Evolutionary conservation across 2,113 vertebrate species (phyloP).

Genomic region (Ailuropoda melanoleuca): DNA sequence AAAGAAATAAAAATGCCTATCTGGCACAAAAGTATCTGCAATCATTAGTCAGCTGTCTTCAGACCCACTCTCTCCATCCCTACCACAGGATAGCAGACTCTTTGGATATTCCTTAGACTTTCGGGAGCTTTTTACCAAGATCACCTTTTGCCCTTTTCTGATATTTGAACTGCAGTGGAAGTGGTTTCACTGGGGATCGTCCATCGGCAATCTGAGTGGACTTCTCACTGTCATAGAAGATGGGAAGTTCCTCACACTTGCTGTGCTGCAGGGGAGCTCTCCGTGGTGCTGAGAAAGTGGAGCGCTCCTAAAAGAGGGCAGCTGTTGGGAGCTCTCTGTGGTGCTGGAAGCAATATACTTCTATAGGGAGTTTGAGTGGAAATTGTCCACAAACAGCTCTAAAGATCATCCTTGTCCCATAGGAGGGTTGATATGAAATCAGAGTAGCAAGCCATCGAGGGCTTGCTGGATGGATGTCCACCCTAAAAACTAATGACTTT

Average conservation of each 20-base stretch:
- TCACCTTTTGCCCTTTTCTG: not conserved
- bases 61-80: constrained; percentile 12
- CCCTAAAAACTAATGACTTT: not conserved
- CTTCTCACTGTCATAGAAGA: not conserved
- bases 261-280: not conserved
- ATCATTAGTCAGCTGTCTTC: constrained; percentile 50
- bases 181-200: constrained; percentile 9
- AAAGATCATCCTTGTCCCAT: not conserved
- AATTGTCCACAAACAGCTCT: constrained; percentile 24
- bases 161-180: not conserved
- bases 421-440: not conserved
- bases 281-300: constrained; percentile 44
- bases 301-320: rapidly evolving
- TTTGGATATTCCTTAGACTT: not conserved
- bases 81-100: not conserved
- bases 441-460: not conserved
- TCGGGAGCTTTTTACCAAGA: not conserved
- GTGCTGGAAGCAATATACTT: not conserved
- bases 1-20: constrained; percentile 71
- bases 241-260: not conserved
- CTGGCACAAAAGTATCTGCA: constrained; percentile 31
- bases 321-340: constrained; percentile 36
- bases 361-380: constrained; percentile 18
- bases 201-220: not conserved
- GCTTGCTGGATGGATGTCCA: not conserved